A percentile compares a stretch with the other conserved stretches of the same genome.
phyloP scores from a whole-genome alignment of 2,113 vertebrate species.

The Upupa epops region DNA sequence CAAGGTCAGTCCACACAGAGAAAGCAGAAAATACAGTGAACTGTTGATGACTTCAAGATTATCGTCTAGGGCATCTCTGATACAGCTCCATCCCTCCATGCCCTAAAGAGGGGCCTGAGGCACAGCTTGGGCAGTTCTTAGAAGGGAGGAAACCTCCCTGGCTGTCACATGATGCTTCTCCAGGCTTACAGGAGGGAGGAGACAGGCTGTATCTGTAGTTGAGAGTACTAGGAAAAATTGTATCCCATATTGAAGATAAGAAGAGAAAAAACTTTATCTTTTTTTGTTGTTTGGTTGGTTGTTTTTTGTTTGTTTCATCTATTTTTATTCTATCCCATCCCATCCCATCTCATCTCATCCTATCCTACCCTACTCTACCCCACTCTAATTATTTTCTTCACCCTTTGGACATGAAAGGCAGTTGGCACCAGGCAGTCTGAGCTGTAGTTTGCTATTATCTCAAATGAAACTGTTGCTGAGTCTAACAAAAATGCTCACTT shows the following conservation, averaged over 20 bases:
- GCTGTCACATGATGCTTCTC: background rate
- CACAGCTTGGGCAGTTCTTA: background rate
- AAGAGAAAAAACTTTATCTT: background rate
- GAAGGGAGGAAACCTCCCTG: background rate
- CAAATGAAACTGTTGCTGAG: background rate
- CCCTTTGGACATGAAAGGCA: background rate
- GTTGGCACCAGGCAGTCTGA: background rate
- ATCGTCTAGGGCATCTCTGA: background rate
- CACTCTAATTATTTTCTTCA: background rate
- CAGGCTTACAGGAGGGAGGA: background rate
- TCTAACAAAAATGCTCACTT: background rate
- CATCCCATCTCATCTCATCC: too few species aligned
- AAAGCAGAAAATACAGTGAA: background rate
- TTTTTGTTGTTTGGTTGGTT: too few species aligned
- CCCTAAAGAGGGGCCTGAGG: background rate
- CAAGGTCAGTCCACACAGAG: background rate
- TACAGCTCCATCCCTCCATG: background rate
- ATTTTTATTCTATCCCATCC: background rate
- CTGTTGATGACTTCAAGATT: background rate
- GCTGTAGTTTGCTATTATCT: background rate
- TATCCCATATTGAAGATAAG: background rate
- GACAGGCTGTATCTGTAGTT: background rate
- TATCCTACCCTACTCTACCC: background rate
- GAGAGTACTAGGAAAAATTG: background rate
- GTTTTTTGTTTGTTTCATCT: too few species aligned